Evolutionary conservation across 2,797 vertebrate species (phyloP), one percentile per base, ranked within the genome.

Genomic region (Typhlichthys subterraneus): DNA sequence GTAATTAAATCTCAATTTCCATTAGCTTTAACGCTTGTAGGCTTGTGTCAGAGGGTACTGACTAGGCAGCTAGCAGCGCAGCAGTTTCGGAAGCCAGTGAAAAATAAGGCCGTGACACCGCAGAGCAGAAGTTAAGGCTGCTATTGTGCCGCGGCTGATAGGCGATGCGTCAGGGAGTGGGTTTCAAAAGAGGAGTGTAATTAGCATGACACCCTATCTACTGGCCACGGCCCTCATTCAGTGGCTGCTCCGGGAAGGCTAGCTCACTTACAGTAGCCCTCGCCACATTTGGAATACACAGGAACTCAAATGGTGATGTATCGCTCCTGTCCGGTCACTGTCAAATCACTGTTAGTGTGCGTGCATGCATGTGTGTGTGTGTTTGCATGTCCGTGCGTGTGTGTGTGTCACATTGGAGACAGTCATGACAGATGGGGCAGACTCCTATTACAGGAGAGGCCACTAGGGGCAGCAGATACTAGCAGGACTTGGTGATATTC

Each of bases 1-100:
- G 62, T 76, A 78, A 83, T 83, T 83, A 80, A 79, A 75, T 81
- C 68, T 75, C 23, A 59, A 61, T 65, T 74, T 81, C 74, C 15
- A 67, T 77, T 65, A 57, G 48, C 63, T 52, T 52, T 31, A 50
- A 19, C 59, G 55, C 17, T 14, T 52, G 31, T 64, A 29, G 13
- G 9, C 31, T 14, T n/a, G 53, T 13, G 33, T 38, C 33, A 38
- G 33, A n/a, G 33, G 8, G 11, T 56, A 33, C 13, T n/a, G 29
- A 33, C 29, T 42, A 33, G 14, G 54, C 12, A 19, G 2, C 55
- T 38, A 17, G n/a, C 38, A 14, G 29, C 8, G 9, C 33, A 9
- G 54, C 38, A 54, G 33, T 1, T 17, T 54, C 19, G 56, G 31
- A 50, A 59, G 19, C 31, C 53, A 19, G 7, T 12, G 45, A 68